These are phyloP conservation scores for Spilogale gracilis DNA, from an alignment of 2,113 vertebrate species.

Conservation along the genomic window DNA sequence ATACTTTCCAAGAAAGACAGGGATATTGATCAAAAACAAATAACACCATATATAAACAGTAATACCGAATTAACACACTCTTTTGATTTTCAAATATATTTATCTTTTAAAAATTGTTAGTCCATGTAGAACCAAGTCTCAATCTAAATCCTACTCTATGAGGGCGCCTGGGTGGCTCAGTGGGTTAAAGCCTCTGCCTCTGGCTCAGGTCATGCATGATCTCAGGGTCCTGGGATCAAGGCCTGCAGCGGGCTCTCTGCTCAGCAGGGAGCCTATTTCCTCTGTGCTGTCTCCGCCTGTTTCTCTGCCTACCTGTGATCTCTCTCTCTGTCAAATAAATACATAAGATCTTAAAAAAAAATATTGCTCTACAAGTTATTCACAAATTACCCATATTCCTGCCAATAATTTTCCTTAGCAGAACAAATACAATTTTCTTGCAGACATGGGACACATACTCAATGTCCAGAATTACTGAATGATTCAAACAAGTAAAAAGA, in stretches of 20 bases:
- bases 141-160: conserved; percentile 11
- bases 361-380: neutral
- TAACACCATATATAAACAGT: neutral
- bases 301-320: too few relatives aligned
- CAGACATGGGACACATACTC: neutral
- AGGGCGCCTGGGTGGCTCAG: too few relatives aligned
- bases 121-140: neutral
- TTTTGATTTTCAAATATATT: conserved; percentile 9
- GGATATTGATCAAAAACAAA: neutral
- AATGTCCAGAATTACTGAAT: conserved; percentile 37
- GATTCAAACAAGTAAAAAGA: neutral
- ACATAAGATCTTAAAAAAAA: too few relatives aligned
- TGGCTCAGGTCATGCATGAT: too few relatives aligned
- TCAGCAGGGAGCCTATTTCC: too few relatives aligned
- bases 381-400: neutral
- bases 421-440: neutral
- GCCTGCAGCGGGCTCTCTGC: too few relatives aligned
- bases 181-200: too few relatives aligned
- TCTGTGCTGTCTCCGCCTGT: too few relatives aligned
- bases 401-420: neutral
- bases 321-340: too few relatives aligned
- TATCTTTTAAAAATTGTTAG: conserved; percentile 18
- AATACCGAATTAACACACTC: neutral
- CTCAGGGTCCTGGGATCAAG: too few relatives aligned
- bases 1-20: neutral